Evolutionary conservation across 1,140 invertebrate genomes (phyloP).

Genomic region (Luehdorfia chinensis): DNA sequence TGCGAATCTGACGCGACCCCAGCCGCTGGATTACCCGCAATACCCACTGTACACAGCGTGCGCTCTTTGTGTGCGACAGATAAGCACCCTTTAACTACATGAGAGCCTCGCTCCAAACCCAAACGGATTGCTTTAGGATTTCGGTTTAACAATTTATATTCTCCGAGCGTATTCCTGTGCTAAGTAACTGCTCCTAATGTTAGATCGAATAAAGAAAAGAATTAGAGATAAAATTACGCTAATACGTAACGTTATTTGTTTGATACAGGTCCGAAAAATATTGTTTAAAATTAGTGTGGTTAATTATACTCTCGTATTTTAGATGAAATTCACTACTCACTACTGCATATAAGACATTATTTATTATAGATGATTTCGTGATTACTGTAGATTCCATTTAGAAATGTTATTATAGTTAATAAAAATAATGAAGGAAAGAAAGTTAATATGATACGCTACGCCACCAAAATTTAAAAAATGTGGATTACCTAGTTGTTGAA

Average conservation of each 20-base stretch:
- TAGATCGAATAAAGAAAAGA: not conserved
- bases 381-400: too few relatives aligned
- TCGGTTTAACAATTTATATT: constrained; percentile 17
- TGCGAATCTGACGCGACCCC: constrained; percentile 1
- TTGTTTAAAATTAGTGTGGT: too few relatives aligned
- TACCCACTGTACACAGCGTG: not conserved
- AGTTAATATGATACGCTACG: too few relatives aligned
- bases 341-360: too few relatives aligned
- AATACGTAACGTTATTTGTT: not conserved
- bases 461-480: too few relatives aligned
- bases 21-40: not conserved
- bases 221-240: not conserved
- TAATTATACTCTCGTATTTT: too few relatives aligned
- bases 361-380: too few relatives aligned
- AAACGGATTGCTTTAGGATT: constrained; percentile 9
- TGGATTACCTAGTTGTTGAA: too few relatives aligned
- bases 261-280: too few relatives aligned
- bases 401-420: too few relatives aligned
- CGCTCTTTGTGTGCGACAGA: constrained; percentile 12
- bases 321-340: too few relatives aligned
- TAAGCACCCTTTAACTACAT: constrained; percentile 18
- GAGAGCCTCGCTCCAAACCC: constrained; percentile 17
- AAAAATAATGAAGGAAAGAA: too few relatives aligned
- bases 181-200: not conserved
- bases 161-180: not conserved